Conservation (phyloP, 2,113 vertebrate species). For the Peromyscus leucopus region DNA sequence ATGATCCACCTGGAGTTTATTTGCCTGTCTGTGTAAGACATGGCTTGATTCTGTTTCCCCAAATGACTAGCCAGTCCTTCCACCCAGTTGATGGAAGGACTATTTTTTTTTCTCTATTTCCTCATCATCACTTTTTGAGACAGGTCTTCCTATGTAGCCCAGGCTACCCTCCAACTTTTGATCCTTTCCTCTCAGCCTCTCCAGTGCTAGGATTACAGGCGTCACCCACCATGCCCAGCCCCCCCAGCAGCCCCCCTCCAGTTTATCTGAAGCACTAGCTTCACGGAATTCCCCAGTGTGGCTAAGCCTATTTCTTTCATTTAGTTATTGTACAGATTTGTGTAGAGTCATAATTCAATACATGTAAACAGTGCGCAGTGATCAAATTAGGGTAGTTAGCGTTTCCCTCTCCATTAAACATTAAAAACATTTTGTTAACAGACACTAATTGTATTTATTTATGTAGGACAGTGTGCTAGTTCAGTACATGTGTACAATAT, state of each 20-base stretch:
- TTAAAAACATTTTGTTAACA: neutral
- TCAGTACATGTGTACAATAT: neutral
- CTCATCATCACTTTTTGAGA: neutral
- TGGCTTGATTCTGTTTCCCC: conserved; percentile 23
- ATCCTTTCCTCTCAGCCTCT: neutral
- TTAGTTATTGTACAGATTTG: conserved; percentile 1
- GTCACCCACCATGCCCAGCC: too few relatives aligned
- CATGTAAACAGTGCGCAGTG: neutral
- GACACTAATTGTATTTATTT: neutral
- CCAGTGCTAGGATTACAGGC: neutral
- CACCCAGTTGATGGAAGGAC: neutral
- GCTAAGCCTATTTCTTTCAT: conserved; percentile 12
- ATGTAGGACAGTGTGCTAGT: neutral
- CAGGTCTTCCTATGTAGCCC: neutral
- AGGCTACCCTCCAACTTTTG: neutral
- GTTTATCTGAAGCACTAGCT: neutral
- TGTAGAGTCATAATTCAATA: neutral
- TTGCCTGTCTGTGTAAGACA: neutral
- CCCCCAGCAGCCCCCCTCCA: neutral
- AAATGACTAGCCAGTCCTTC: conserved; percentile 19
- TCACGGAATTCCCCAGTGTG: neutral
- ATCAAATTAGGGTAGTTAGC: conserved; percentile 41
- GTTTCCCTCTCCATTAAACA: conserved; percentile 10
- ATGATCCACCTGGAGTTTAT: conserved; percentile 43
- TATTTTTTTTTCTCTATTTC: neutral